These are phyloP conservation scores for Chroicocephalus ridibundus DNA, from an alignment of 2,113 vertebrate species.

Conservation along the genomic window DNA sequence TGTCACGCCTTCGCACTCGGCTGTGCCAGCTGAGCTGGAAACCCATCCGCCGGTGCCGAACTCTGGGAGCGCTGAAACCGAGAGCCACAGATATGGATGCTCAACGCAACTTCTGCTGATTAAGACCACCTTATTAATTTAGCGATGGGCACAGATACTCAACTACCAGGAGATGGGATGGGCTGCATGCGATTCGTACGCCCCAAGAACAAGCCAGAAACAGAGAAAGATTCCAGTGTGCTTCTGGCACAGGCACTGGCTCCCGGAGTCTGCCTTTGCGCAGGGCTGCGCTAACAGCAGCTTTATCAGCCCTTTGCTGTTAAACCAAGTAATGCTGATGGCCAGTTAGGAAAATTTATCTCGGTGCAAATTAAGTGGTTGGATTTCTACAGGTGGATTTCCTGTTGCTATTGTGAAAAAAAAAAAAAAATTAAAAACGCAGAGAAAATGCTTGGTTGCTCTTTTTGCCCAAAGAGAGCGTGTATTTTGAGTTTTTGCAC, in stretches of 20 bases:
- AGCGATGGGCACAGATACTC: background rate
- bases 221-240: background rate
- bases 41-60: background rate
- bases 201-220: background rate
- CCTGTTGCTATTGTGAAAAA: rapidly evolving
- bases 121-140: background rate
- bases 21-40: background rate
- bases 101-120: background rate
- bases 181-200: background rate
- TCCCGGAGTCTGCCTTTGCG: background rate
- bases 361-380: background rate
- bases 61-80: rapidly evolving
- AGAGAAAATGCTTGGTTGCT: background rate
- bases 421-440: no score
- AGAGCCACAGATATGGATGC: background rate
- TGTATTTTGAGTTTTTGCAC: background rate
- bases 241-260: rapidly evolving
- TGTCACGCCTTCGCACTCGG: background rate
- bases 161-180: rapidly evolving
- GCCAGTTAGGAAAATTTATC: background rate
- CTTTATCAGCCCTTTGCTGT: background rate
- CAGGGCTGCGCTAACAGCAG: background rate
- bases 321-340: background rate
- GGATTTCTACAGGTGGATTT: background rate
- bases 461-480: background rate